A percentile compares a stretch with the other conserved stretches of the same genome.
Conservation (phyloP, 2,888 invertebrate genomes). For the Pteria penguin region DNA sequence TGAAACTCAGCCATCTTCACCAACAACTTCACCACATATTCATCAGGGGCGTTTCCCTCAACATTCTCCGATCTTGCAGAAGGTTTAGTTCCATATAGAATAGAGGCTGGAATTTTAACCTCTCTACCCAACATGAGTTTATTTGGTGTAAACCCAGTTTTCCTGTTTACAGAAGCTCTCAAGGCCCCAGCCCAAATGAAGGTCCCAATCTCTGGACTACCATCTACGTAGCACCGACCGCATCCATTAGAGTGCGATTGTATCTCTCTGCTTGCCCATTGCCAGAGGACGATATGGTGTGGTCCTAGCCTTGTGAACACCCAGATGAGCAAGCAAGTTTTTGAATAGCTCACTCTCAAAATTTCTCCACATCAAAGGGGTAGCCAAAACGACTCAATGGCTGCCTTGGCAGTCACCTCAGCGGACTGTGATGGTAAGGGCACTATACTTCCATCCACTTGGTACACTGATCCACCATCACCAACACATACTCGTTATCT, state of each 20-base stretch:
- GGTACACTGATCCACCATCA: constrained; percentile 1
- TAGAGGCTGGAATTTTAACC: too few species aligned
- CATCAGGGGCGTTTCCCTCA: background rate
- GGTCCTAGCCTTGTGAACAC: background rate
- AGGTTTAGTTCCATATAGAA: too few species aligned
- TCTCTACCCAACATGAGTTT: too few species aligned
- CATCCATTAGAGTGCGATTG: too few species aligned
- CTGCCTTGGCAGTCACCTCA: too few species aligned
- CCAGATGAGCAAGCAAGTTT: background rate
- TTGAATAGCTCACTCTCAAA: background rate
- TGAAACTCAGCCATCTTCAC: too few species aligned
- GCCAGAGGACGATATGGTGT: background rate
- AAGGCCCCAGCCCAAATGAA: background rate
- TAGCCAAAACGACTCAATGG: background rate
- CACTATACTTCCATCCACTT: background rate
- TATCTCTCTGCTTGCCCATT: background rate
- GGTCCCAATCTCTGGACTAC: background rate
- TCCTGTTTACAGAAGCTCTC: background rate
- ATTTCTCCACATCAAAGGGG: background rate
- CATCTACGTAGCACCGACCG: constrained; percentile 1
- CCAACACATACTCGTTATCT: background rate
- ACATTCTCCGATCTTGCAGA: background rate
- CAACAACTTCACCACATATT: too few species aligned
- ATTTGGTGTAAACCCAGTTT: constrained; percentile 1
- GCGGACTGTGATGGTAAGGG: background rate